These are phyloP conservation scores for Atractosteus spatula DNA, from an alignment of 2,113 vertebrate genomes.

Conservation along the genomic window DNA sequence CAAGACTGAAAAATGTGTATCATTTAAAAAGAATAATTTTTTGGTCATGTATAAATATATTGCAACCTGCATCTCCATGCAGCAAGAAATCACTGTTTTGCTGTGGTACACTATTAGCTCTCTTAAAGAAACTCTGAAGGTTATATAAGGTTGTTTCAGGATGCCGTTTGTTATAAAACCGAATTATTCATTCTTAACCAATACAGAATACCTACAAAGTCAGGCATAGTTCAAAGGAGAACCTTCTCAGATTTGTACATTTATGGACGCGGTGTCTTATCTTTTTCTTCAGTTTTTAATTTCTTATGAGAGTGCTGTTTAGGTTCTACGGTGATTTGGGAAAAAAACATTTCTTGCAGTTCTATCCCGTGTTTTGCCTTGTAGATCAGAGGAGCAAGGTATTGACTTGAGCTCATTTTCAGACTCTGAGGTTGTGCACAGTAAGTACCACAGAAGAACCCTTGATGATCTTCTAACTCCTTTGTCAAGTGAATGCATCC, in stretches of 20 bases:
- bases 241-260: too few relatives aligned
- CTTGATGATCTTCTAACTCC: too few relatives aligned
- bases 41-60: neutral
- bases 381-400: too few relatives aligned
- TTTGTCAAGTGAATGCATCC: too few relatives aligned
- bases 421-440: too few relatives aligned
- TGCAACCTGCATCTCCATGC: too few relatives aligned
- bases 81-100: neutral
- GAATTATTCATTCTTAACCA: constrained; percentile 3
- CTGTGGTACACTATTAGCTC: neutral
- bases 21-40: neutral
- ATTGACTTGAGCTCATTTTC: too few relatives aligned
- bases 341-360: too few relatives aligned
- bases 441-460: too few relatives aligned
- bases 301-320: neutral
- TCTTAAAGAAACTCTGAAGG: neutral
- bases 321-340: neutral
- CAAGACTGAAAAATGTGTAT: neutral
- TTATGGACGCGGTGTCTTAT: too few relatives aligned
- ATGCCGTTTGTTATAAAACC: neutral
- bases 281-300: neutral
- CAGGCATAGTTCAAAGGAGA: neutral
- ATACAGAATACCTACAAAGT: neutral
- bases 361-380: too few relatives aligned
- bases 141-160: constrained; percentile 1